These are phyloP conservation scores for Ptilorrhoa leucosticta DNA, from an alignment of 2,113 vertebrate species.

Conservation along the genomic window DNA sequence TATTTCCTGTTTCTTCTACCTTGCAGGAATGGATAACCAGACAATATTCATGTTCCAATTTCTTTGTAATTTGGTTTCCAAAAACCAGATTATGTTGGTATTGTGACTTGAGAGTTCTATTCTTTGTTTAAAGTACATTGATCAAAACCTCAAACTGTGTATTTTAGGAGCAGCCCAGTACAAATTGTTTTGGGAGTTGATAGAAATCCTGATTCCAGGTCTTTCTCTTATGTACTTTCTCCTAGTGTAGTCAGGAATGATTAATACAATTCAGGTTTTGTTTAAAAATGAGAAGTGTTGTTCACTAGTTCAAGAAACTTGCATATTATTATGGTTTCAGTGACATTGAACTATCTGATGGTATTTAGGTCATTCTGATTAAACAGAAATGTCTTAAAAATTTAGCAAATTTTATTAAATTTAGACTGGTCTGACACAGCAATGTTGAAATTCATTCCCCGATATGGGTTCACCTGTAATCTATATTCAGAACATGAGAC, in stretches of 20 bases:
- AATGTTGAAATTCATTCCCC: neutral
- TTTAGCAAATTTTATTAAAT: neutral
- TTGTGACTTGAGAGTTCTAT: neutral
- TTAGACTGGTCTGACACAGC: neutral
- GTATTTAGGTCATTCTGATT: neutral
- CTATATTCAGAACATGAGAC: neutral
- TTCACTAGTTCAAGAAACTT: neutral
- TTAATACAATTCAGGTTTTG: neutral
- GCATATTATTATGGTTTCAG: neutral
- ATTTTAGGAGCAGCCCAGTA: neutral
- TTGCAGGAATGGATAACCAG: neutral
- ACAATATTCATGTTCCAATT: neutral
- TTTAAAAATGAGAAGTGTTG: neutral
- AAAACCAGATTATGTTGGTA: neutral
- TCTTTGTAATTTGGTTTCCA: neutral
- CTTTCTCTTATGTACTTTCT: neutral
- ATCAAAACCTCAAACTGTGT: neutral
- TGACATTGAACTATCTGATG: neutral
- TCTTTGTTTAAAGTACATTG: neutral
- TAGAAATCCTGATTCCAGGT: neutral
- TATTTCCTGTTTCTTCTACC: neutral
- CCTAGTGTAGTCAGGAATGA: neutral
- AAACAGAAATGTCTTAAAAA: neutral
- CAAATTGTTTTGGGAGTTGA: neutral
- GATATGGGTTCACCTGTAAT: neutral